Evolutionary conservation across 2,797 vertebrate genomes (phyloP).

Genomic region (Gambusia yucatana): DNA sequence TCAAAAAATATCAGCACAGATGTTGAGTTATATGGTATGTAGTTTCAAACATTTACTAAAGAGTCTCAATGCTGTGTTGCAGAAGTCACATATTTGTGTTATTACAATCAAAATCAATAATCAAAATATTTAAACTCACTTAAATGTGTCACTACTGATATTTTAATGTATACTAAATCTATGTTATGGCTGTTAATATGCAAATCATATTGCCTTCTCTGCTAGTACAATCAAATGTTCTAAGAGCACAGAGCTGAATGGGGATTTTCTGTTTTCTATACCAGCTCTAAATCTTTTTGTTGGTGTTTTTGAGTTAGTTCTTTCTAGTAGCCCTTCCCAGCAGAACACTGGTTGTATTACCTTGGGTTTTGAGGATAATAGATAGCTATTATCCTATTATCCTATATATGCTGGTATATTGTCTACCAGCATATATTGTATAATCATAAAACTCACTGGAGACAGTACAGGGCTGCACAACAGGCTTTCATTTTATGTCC

Average conservation of each 20-base stretch:
- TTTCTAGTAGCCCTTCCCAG: constrained; percentile 3
- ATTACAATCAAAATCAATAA: neutral
- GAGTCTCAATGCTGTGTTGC: neutral
- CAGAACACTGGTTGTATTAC: constrained; percentile 30
- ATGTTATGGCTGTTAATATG: constrained; percentile 19
- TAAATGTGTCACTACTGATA: neutral
- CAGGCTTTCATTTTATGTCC: constrained; percentile 41
- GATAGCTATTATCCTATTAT: constrained; percentile 3
- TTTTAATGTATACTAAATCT: constrained; percentile 4
- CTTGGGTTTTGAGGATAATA: constrained; percentile 48
- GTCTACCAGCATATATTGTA: constrained; percentile 36
- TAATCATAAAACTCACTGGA: constrained; percentile 54
- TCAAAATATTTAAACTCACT: neutral
- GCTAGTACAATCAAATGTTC: constrained; percentile 5
- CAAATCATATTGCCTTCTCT: constrained; percentile 2
- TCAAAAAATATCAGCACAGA: neutral
- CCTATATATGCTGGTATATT: constrained; percentile 13
- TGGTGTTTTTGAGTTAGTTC: constrained; percentile 6
- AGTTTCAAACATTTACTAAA: neutral
- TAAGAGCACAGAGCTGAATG: constrained; percentile 13
- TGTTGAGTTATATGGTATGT: neutral
- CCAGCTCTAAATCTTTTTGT: constrained; percentile 20
- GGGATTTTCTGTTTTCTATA: constrained; percentile 31
- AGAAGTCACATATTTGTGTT: neutral
- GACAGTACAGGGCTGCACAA: constrained; percentile 39